Base-by-base conservation (phyloP, 2,888 invertebrate species). In the Drosophila cognata region DNA sequence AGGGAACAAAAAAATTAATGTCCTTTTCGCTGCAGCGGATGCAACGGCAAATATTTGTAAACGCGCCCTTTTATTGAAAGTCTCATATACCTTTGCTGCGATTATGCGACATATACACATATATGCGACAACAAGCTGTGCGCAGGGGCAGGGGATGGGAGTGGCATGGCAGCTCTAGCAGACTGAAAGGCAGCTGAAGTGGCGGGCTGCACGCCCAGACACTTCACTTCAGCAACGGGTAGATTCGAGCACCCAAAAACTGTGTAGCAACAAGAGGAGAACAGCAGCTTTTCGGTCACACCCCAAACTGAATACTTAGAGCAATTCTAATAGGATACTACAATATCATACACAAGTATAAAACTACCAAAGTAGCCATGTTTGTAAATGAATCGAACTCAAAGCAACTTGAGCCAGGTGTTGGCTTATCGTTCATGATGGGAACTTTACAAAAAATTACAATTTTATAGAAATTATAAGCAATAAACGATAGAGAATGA, bases 11-110 rank as follows among this genome's bases (percentile, higher is more conserved):
- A 57, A 69, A 63, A 75, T 82, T 82, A 80, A 82, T 82, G 80
- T 80, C 80, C 82, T 82, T 82, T 77, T 80, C 48, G 81, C 73
- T 79, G 82, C 86, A 89, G 43, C 79, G 87, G 87, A 84, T 89
- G 85, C 84, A 85, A 74, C 73, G 76, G 70, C 84, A 90, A 88
- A 88, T 88, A 88, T 88, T 88, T 90, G 89, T 90, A 88, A 85
- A 82, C 88, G 90, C 90, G 89, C 90, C 87, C 84, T 79, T 88
- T 82, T 71, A 75, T 61, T 70, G 33, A 71, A 79, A 75, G 67
- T 71, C 77, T 53, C 52, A n/a, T 51, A 51, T 71, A 71, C 78
- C 80, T 71, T 71, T 65, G 78, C 77, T 63, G 62, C 59, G 76
- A 76, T 75, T 76, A 74, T 75, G 59, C 64, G 69, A 62, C 62